Conservation (phyloP, 2,888 invertebrate species). For the Hypomecis atomaria region DNA sequence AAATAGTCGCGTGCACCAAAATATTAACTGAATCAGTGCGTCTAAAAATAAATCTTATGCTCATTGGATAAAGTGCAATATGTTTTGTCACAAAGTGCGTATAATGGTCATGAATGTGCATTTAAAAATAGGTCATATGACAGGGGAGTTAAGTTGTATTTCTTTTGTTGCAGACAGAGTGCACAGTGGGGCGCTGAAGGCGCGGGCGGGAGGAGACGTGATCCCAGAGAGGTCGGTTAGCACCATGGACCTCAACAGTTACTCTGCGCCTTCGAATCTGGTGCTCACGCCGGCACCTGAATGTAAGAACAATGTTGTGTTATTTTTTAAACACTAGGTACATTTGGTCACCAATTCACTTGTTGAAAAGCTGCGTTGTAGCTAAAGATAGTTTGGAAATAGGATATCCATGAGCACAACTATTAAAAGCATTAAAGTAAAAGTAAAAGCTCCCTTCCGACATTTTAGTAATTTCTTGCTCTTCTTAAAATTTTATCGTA, state of each 20-base stretch:
- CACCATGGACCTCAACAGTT: slow-evolving; percentile 70
- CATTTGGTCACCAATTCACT: no score
- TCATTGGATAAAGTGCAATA: slow-evolving; percentile 1
- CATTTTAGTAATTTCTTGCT: no score
- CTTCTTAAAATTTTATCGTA: no score
- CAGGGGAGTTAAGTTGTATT: slow-evolving; percentile 19
- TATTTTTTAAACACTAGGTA: no score
- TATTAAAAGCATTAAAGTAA: no score
- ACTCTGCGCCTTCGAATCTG: slow-evolving; percentile 73
- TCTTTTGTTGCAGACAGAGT: slow-evolving; percentile 66
- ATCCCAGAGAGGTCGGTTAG: slow-evolving; percentile 71
- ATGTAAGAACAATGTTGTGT: slow-evolving; percentile 60
- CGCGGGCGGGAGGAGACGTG: slow-evolving; percentile 78
- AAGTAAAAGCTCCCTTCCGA: no score
- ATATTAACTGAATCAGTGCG: slow-evolving; percentile 32
- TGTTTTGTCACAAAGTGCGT: slow-evolving; percentile 9
- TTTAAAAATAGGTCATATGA: slow-evolving; percentile 35
- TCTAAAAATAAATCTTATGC: slow-evolving; percentile 21
- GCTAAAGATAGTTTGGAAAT: no score
- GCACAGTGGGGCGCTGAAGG: slow-evolving; percentile 63
- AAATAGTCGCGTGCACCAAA: slow-evolving; percentile 39
- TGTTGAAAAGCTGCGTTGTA: no score
- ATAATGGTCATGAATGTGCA: slow-evolving; percentile 17
- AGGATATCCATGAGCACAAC: no score
- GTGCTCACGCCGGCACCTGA: slow-evolving; percentile 80